Evolutionary conservation across 2,888 invertebrate species (phyloP), one percentile per base, ranked within the genome.

Genomic region (Endomychus coccineus): DNA sequence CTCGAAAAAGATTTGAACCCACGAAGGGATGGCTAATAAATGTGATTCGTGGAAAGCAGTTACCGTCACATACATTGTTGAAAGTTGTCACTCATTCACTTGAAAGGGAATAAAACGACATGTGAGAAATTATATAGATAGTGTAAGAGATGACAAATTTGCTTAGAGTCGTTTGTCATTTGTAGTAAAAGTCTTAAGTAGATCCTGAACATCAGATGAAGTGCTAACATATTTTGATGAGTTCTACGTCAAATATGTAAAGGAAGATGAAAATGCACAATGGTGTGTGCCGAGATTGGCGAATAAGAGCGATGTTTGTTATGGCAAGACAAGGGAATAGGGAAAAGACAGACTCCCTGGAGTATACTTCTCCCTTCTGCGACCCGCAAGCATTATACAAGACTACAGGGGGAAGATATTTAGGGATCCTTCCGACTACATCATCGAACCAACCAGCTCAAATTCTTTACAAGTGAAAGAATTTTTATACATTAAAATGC

Each of bases 311-410:
- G 56, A 58, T 61, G 62, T 61, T 61, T 62, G 59, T 61, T 61
- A 60, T 59, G 59, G 57, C 55, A 61, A 61, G 62, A 59, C 60
- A 72, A 59, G 62, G 59, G 61, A 60, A 59, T 56, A 58, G 56
- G 59, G 72, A 74, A 73, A 74, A 72, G 73, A 74, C 62, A 75
- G 74, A 74, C 74, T 74, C 76, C 75, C 76, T 54, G 48, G 75
- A 71, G 75, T 59, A 45, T 46, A 68, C 65, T 70, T 70, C 66
- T 69, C 68, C 69, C 70, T 54, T 34, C 44, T 46, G 49, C 44
- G 46, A 51, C 55, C 54, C 52, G 52, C n/a, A n/a, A n/a, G n/a
- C n/a, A n/a, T n/a, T 59, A 56, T 50, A 56, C 52, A 59, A 54
- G 57, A 55, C 57, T 55, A 52, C 54, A 51, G 55, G 54, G 58